Percentiles rank a stretch among this genome's conserved stretches.
These are phyloP conservation scores for Trissolcus japonicus DNA, from an alignment of 2,888 invertebrate species.

Conservation along the genomic window DNA sequence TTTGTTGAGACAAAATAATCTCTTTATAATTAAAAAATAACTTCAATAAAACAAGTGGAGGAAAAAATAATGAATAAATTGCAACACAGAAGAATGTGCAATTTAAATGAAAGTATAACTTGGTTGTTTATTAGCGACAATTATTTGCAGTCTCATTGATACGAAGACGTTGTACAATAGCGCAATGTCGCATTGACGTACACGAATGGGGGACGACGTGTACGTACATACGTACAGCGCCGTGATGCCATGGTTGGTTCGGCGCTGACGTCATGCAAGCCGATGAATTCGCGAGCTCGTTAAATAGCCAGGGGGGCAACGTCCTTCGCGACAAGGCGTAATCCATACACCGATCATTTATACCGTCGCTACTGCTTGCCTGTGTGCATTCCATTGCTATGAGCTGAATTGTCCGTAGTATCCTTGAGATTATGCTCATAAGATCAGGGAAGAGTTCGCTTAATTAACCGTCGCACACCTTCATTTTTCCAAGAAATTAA, in stretches of 20 bases:
- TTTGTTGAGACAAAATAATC: too few relatives aligned
- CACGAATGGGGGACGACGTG: conserved; percentile 30
- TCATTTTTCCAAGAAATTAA: too few relatives aligned
- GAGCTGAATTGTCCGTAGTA: conserved; percentile 57
- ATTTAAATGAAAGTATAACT: conserved; percentile 18
- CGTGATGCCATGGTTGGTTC: conserved; percentile 24
- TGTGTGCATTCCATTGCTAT: conserved; percentile 59
- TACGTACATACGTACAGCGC: conserved; percentile 18
- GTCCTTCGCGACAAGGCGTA: conserved; percentile 57
- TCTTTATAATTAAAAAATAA: too few relatives aligned
- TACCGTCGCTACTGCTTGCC: conserved; percentile 40
- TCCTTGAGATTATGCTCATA: conserved; percentile 50
- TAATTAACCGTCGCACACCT: too few relatives aligned
- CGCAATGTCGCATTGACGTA: conserved; percentile 39
- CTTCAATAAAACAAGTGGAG: too few relatives aligned
- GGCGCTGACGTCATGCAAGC: conserved; percentile 47
- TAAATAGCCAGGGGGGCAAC: conserved; percentile 59
- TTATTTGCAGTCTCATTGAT: conserved; percentile 50
- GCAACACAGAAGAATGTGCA: conserved; percentile 8
- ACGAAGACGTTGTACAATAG: conserved; percentile 31
- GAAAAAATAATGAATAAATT: too few relatives aligned
- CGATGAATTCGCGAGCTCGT: conserved; percentile 57
- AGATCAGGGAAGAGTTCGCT: neutral
- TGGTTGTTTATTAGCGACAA: conserved; percentile 41
- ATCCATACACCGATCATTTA: conserved; percentile 56